Base-by-base conservation (phyloP, 1,140 invertebrate genomes). In the Dinothrombium tinctorium region DNA sequence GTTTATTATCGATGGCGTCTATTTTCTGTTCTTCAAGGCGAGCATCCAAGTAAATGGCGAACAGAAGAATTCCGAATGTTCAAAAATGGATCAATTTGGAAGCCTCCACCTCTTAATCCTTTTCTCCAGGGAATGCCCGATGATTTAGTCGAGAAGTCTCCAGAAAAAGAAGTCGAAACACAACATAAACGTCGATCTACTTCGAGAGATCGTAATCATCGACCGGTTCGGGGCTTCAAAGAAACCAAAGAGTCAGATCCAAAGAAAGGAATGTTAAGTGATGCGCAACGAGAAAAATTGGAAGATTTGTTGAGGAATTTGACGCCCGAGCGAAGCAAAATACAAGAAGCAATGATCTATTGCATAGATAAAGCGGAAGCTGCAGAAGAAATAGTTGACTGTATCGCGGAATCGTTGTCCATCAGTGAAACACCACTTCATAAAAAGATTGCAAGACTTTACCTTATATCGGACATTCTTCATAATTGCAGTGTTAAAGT, bases 1-100 rank as follows among this genome's bases (percentile, higher is more conserved):
- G 76, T 87, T 12, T 99, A 99, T 60, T 99, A 99, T 56, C 69
- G 94, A 24, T 99, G 94, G 94, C 92, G 94, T 58, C 62, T 99
- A 19, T 99, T 73, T 60, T 92, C 89, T 0, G 74, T 99, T 52
- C 65, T 96, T 38, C 87, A 95, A 59, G 94, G 92, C 2, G 94
- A 99, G 58, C 73, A 79, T 15, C 76, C 84, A 25, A 78, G 74
- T 51, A 74, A 81, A 57, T 99, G 94, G 92, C 64, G 67, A 12
- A 73, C 72, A n/a, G 75, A 89, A 47, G 82, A 92, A 54, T 98
- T 96, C 59, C 64, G 80, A 49, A 96, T 99, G 89, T 99, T 96
- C 54, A 77, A 84, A 65, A 71, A 69, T 40, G 90, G 92, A 0
- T 87, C 87, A 3, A 72, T 87, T 41, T 98, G 92, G 92, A 71